Base-by-base conservation (phyloP, 2,797 vertebrate genomes). In the Antennarius maculatus region DNA sequence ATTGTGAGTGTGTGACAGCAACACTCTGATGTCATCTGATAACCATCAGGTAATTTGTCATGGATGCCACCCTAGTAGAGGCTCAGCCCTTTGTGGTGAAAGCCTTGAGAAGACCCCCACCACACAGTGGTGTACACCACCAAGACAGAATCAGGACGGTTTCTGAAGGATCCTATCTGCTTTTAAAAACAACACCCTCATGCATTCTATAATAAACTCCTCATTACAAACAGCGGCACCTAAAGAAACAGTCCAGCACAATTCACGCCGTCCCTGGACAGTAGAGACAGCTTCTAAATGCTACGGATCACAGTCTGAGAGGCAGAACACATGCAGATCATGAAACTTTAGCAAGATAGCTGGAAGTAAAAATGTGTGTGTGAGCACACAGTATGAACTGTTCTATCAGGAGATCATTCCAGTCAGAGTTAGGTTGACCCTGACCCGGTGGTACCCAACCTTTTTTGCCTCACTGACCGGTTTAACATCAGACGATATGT, bases 61-160 rank as follows among this genome's bases (percentile, higher is more conserved):
- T 67, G 71, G 76, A 58, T 54, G 55, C 56, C 68, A 63, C 80
- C 66, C 78, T 85, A 80, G n/a, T n/a, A 71, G 71, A 89, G 84
- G 69, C 74, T 78, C 79, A 53, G 68, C 66, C 58, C 51, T 52
- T 64, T 71, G 74, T 74, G 81, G 67, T 85, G 89, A 89, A 90
- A 85, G 81, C 81, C 62, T 77, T 74, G n/a, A 50, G 82, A 87
- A 88, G 80, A 82, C 74, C 79, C 61, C 57, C 42, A 39, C 64
- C 65, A 77, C 81, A 69, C 67, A 49, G 79, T 2, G 80, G 82
- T 70, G 91, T 92, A 91, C 92, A 94, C 92, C 92, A 92, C 81
- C 55, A 5, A 76, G 91, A 92, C 91, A 92, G 90, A 93, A 90
- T 91, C 83, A 74, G 91, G 88, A 60, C 89, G 90, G 79, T 83